Evolutionary conservation across 2,797 vertebrate species (phyloP).

Genomic region (Myotis planiceps): DNA sequence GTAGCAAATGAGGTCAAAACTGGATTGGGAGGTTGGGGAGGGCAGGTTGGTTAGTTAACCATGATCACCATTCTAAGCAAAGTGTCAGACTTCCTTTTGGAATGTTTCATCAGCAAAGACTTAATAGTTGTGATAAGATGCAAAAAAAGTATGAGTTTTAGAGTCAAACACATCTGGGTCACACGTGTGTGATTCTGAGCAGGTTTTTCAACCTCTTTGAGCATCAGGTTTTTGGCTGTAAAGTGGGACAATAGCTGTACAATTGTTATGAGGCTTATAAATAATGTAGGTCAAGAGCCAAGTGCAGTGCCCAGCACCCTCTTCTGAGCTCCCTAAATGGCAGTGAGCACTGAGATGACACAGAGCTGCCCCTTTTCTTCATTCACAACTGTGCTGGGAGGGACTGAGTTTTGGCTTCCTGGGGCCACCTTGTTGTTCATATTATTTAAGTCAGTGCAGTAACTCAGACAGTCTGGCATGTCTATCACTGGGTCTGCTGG

Average conservation of each 20-base stretch:
- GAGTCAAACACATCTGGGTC: not conserved
- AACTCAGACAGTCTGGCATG: not conserved
- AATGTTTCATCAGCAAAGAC: not conserved
- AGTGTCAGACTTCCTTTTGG: not conserved
- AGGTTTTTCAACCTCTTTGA: not conserved
- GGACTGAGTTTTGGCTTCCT: not conserved
- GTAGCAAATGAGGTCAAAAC: not conserved
- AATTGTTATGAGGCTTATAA: not conserved
- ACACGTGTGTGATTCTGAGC: not conserved
- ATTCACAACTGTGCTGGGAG: not conserved
- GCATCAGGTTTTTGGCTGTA: not conserved
- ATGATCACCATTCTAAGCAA: not conserved
- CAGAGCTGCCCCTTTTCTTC: not conserved
- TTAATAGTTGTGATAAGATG: not conserved
- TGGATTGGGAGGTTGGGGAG: accelerated
- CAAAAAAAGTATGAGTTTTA: not conserved
- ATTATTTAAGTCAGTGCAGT: not conserved
- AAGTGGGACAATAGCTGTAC: not conserved
- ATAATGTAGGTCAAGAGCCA: not conserved
- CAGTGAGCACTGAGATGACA: not conserved
- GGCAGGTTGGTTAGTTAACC: not conserved
- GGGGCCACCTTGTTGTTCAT: not conserved
- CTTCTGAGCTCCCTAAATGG: not conserved
- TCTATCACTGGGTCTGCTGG: not conserved
- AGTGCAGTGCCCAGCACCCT: not conserved